Conservation (phyloP, 2,113 vertebrate species). For the Pachyramphus minor region DNA sequence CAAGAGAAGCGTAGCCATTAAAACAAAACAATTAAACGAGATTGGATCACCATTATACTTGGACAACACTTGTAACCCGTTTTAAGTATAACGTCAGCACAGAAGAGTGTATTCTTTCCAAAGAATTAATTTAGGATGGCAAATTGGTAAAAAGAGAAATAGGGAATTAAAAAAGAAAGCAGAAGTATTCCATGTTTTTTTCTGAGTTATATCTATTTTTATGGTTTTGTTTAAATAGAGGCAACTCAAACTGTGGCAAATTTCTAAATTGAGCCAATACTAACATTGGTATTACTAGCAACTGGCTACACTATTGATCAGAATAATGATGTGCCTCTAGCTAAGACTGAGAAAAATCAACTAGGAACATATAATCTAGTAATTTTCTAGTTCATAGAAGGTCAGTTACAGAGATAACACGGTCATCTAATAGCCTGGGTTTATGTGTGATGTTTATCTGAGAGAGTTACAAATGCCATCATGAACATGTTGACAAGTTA, state of each 20-base stretch:
- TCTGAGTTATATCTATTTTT: not conserved
- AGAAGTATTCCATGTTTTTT: not conserved
- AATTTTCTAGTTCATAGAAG: not conserved
- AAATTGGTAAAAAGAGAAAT: not conserved
- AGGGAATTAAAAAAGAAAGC: not conserved
- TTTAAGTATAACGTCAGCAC: not conserved
- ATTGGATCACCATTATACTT: not conserved
- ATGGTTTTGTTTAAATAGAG: not conserved
- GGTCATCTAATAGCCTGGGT: not conserved
- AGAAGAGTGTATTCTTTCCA: not conserved
- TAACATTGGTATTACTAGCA: not conserved
- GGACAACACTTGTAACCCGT: not conserved
- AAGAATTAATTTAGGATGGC: not conserved
- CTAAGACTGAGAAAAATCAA: not conserved
- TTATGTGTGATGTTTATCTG: constrained; percentile 12
- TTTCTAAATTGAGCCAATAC: not conserved
- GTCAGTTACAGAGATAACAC: not conserved
- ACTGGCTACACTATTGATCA: not conserved
- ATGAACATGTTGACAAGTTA: not conserved
- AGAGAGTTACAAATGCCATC: not conserved
- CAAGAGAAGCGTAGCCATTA: not conserved
- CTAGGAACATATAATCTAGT: not conserved
- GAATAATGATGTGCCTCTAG: not conserved
- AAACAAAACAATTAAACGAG: not conserved
- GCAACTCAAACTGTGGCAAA: not conserved